Evolutionary conservation across 1,140 invertebrate genomes (phyloP), one percentile per base, ranked within the genome.

Genomic region (Zaprionus ornatus): DNA sequence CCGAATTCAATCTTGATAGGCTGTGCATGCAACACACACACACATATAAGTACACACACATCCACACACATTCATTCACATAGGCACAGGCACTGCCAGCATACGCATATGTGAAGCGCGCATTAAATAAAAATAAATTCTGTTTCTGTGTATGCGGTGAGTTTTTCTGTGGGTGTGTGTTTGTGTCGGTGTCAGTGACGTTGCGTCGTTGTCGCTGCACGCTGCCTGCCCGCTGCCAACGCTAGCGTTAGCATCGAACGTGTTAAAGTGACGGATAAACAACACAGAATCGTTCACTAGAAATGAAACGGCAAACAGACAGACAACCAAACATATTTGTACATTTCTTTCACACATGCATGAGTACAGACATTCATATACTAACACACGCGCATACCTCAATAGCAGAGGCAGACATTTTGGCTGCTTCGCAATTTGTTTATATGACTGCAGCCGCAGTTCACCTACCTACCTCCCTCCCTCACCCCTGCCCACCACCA

Each of bases 241-340:
- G 69, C 66, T 15, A 50, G 67, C 63, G 68, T 72, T 63, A 79
- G 73, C 73, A 84, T 80, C 82, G 78, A 88, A 83, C 84, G 84
- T 87, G 84, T 87, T 88, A 88, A 87, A 87, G 84, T 88, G 84
- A 87, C 80, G 84, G 84, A 87, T 87, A 87, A 87, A 87, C 80
- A 87, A 87, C 74, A 74, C 68, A 79, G 70, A 74, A 78, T 70
- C 71, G 72, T 76, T 76, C 73, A 64, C 67, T 65, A 71, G 74
- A 75, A 80, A 80, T 71, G 76, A 79, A 66, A 78, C 79, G 66
- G 72, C 71, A 66, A 77, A 79, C 69, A 75, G 79, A 86, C 82
- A 82, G 63, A 88, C 68, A 70, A 55, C 65, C 65, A 70, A 81
- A 80, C 81, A 84, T 57, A 66, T 84, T 87, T 88, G 77, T 88